These are phyloP conservation scores for Zosterops lateralis DNA, from an alignment of 2,113 vertebrate genomes.

Conservation along the genomic window DNA sequence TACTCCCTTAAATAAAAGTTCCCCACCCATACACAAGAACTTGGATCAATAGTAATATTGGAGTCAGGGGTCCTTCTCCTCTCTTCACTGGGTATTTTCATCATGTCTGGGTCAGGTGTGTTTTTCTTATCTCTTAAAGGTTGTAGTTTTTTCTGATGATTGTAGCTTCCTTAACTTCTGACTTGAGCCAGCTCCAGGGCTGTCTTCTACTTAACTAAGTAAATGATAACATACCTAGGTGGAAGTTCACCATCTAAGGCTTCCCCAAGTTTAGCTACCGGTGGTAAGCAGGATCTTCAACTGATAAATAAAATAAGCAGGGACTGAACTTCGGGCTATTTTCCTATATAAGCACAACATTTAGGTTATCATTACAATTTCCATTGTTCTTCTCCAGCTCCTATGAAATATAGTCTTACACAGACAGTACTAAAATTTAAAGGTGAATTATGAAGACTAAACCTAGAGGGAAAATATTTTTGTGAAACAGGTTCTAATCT, in stretches of 20 bases:
- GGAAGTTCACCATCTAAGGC: not conserved
- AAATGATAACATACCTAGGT: not conserved
- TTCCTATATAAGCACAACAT: not conserved
- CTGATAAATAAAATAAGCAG: not conserved
- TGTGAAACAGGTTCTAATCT: not conserved
- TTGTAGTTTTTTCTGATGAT: not conserved
- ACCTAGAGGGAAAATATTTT: not conserved
- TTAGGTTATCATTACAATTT: not conserved
- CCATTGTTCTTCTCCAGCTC: not conserved
- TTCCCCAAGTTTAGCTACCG: not conserved
- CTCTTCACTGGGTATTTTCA: not conserved
- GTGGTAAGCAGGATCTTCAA: not conserved
- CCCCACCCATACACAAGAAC: rapidly evolving
- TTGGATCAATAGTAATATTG: rapidly evolving
- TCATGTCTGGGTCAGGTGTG: not conserved
- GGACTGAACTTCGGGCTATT: not conserved
- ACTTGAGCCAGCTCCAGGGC: not conserved
- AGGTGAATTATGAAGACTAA: not conserved
- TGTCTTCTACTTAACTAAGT: not conserved
- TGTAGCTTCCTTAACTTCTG: not conserved
- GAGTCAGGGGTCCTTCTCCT: not conserved
- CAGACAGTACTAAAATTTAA: not conserved
- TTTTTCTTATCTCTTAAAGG: not conserved
- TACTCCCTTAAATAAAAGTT: not conserved
- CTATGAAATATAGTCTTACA: not conserved